phyloP scores from a whole-genome alignment of 2,888 invertebrate species.

The Camptogramma bilineatum region DNA sequence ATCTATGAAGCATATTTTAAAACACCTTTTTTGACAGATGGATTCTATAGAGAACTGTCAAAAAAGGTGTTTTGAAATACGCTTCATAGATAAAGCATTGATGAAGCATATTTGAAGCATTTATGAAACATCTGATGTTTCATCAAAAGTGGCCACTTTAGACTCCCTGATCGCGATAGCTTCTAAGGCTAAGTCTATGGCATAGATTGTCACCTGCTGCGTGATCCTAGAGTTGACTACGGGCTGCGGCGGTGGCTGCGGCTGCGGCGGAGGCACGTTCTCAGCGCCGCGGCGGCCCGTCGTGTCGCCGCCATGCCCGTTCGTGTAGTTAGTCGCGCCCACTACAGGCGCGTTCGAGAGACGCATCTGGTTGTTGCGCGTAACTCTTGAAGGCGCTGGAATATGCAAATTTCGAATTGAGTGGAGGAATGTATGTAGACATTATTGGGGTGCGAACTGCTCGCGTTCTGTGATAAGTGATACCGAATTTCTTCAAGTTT shows the following conservation, averaged over 20 bases:
- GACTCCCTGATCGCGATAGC: no score
- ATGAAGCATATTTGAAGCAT: no score
- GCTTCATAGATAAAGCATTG: no score
- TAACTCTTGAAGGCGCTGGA: conserved; percentile 77
- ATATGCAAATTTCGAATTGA: conserved; percentile 17
- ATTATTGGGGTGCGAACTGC: neutral
- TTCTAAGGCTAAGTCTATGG: no score
- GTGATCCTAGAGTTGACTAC: conserved; percentile 70
- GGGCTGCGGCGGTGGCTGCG: conserved; percentile 67
- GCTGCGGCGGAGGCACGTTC: conserved; percentile 86
- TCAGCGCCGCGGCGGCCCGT: conserved; percentile 86
- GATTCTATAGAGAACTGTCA: no score
- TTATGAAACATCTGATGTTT: no score
- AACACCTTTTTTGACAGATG: no score
- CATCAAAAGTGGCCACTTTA: no score
- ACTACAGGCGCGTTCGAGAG: conserved; percentile 83
- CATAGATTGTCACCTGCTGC: conserved; percentile 67
- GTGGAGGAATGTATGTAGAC: neutral
- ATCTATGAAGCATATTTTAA: no score
- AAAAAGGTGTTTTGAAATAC: no score
- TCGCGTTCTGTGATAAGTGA: neutral
- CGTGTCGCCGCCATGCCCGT: conserved; percentile 86
- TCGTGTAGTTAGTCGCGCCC: conserved; percentile 74
- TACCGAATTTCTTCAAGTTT: no score
- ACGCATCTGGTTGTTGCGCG: conserved; percentile 83